Base-by-base conservation (phyloP, 1,140 invertebrate species). In the Plutomurus gul region DNA sequence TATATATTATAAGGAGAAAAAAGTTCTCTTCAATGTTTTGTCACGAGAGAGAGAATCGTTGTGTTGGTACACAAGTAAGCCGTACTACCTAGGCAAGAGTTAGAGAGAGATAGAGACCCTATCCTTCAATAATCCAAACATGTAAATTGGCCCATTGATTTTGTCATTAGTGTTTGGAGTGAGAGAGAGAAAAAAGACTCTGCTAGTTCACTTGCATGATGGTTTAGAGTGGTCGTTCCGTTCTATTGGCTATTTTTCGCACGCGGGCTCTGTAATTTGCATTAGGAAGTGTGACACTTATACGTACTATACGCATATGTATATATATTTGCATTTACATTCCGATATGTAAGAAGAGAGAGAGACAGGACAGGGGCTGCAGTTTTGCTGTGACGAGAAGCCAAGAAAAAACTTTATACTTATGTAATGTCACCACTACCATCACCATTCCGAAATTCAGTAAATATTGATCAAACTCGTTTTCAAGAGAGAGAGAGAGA, bases 181-280 rank as follows among this genome's bases (percentile, higher is more conserved):
- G 22, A 47, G 43, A 56, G 25, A 16, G n/a, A 30, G 22, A 47
- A 20, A 56, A 65, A 65, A 65, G 51, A 65, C 27, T 65, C 22
- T 56, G 30, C 25, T 56, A 25, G 7, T 56, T 25, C 27, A 56
- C 27, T 56, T 56, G 20, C 22, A n/a, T n/a, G n/a, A 18, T 51
- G 47, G 18, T 11, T 6, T 51, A 22, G 20, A 22, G 18, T 51
- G 10, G n/a, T n/a, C 25, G 56, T 65, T 65, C 56, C 16, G 8
- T 56, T 65, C 56, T 65, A 65, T 65, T 65, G 56, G 56, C 56
- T 30, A 65, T 65, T 65, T 65, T 65, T 65, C 56, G 56, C 56
- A 65, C 56, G 56, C 56, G 56, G 56, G 16, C 56, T 65, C 56
- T 65, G 8, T 65, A 65, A 65, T 65, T 65, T 65, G 56, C 56